Evolutionary conservation across 2,888 invertebrate species (phyloP), one percentile per base, ranked within the genome.

Genomic region (Parascotia fuliginaria): DNA sequence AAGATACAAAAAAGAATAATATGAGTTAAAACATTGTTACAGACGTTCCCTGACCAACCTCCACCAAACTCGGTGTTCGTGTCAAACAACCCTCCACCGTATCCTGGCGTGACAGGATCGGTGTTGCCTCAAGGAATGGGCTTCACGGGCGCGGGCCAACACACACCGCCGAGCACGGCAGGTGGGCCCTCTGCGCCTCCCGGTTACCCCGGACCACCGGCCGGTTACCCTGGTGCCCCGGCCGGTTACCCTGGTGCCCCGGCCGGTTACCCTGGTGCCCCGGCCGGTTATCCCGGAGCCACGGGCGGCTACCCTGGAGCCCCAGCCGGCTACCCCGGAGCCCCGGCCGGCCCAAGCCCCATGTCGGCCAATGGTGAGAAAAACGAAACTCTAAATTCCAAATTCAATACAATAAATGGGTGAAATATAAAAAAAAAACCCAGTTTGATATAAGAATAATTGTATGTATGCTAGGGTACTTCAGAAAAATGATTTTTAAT

Each of bases 41-140:
- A 95, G 83, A 93, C 94, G 1, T 95, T 95, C 80, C 94, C 94
- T 0, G 93, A 94, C 71, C 94, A 94, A 42, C 95, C 95, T 9
- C 94, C 95, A 82, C 95, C 96, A 22, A 96, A 96, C 83, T 95
- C 95, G 14, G 98, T 98, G 16, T 98, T 95, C 83, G 96, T 97
- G 93, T 96, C 96, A 36, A 96, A 97, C 82, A 96, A 95, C 81
- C 98, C 98, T 16, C 98, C 98, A 37, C 98, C 98, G 1, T 98
- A 98, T 88, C 98, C 98, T 11, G 98, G 98, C 49, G 95, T 98
- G 55, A 67, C 60, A 27, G 89, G 89, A 32, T 71, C 61, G 1
- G 33, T 73, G 1, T 87, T 87, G 67, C 85, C 86, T 3, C 65
- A 81, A 0, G 83, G 79, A 6, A 57, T 65, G 0, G 82, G 83